Evolutionary conservation across 2,888 invertebrate genomes (phyloP), one percentile per base, ranked within the genome.

Genomic region (Acleris holmiana): DNA sequence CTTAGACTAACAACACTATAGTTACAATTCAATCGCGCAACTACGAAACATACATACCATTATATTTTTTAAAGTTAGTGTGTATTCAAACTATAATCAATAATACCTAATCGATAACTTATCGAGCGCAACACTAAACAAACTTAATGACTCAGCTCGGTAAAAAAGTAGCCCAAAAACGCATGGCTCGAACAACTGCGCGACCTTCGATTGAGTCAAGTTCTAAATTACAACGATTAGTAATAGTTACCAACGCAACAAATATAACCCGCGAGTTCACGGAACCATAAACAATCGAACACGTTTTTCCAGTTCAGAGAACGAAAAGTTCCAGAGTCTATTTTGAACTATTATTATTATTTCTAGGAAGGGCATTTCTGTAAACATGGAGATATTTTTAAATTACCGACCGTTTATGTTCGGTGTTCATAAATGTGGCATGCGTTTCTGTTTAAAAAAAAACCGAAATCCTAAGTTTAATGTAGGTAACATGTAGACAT

Each of bases 141-240:
- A 67, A 57, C 46, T 48, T 67, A 73, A 74, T 80, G 80, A 82
- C 74, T 82, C 80, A 82, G 74, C 70, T 68, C 66, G 71, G 71
- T 78, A 82, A 84, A 59, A 83, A 83, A 70, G 67, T 71, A 72
- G 73, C 74, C 75, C 48, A 29, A 74, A 75, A 73, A 68, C 71
- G 66, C 73, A 69, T 67, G 72, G 77, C 80, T 71, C 80, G 84
- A 83, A 82, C 84, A 86, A n/a, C 82, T 74, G 60, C 73, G 73
- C 74, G 87, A 82, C 88, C 88, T 88, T 88, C 85, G 77, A 59
- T 71, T 73, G 80, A 84, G 81, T 82, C 83, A 82, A 79, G 70
- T 53, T 17, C 67, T 46, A 67, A 61, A 61, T 66, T 48, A 65
- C 60, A 59, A 48, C 54, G 64, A 59, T 65, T 49, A 44, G n/a